Evolutionary conservation across 2,888 invertebrate genomes (phyloP), one percentile per base, ranked within the genome.

Genomic region (Drosophila siamana): DNA sequence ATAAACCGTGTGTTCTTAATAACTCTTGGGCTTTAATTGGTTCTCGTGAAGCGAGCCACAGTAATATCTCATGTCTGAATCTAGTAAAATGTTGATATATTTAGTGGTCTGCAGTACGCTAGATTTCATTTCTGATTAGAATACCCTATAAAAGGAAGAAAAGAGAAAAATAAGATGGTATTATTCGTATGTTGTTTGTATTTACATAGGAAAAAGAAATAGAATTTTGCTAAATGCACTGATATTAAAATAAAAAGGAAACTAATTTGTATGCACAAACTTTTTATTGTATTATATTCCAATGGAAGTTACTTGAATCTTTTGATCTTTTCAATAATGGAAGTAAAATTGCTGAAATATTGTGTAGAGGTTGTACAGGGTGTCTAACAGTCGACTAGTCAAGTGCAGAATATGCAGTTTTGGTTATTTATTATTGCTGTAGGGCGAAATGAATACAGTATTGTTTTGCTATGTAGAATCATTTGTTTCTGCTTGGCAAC

Each of bases 401-500:
- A 26, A 1, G 38, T 7, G n/a, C 2, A n/a, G 1, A 11, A 38
- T n/a, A n/a, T 33, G 19, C 7, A 33, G 36, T 22, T 22, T 36
- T 50, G 19, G 8, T 50, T 50, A 50, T 50, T 50, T 36, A 33
- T 22, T 50, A 8, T 33, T 36, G 33, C 48, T 13, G 22, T 22
- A 22, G 22, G 22, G 9, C 13, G 24, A 33, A 36, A 51, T 51
- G 11, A 15, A 51, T 38, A 38, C 50, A 24, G 24, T 7, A 38
- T 51, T 24, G 24, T 51, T 54, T 54, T 41, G 40, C 28, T 41
- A 30, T 54, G 28, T 40, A 26, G 15, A 40, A 52, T 52, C 38
- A 40, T 52, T 52, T 52, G 41, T 28, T 19, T 52, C 41, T 41
- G 52, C 52, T 52, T 30, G 41, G 28, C 41, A 40, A 41, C 28